Base-by-base conservation (phyloP, 1,140 invertebrate genomes). In the roundworm (Caenorhabditis elegans) region DNA sequence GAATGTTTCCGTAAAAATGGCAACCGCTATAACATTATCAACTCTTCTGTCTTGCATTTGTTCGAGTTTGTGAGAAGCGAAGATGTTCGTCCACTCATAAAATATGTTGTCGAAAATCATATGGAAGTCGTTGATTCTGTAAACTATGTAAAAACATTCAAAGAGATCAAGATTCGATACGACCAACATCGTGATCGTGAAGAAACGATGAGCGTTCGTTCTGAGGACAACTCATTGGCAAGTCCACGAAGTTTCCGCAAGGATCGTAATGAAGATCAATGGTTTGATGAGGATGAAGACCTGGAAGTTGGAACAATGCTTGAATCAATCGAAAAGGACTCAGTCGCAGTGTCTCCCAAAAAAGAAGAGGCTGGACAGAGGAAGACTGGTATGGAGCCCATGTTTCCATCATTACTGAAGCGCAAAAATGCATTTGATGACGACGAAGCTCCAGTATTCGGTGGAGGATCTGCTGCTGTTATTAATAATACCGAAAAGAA, bases 11-110 rank as follows among this genome's bases (percentile, higher is more conserved):
- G 95, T 88, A 93, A 94, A 86, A 99, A 99, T 91, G 97, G 97
- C 90, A 95, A 95, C 84, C 93, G 95, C 89, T 99, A 99, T 90
- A 99, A 99, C 92, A 93, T 99, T 76, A 91, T 99, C 78, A 98
- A 99, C 91, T 99, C 97, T 17, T 97, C 98, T 80, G 96, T 99
- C 89, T 93, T 99, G 89, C 98, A 99, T 92, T 93, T 99, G 91
- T 99, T 99, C 92, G 98, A 99, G 91, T 99, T 97, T 91, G 97
- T 99, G 80, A 89, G 89, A 88, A 22, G 34, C 19, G 87, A 90
- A 46, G 79, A 88, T 48, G 79, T 90, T 24, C 46, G 60, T 24
- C 28, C 84, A 11, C 81, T 89, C 15, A 81, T 89, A n/a, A 79
- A 81, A n/a, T 87, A 90, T 65, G 78, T 87, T 13, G 76, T 88